phyloP scores from a whole-genome alignment of 2,113 vertebrate genomes.

The Dolichallabes microphthalmus region DNA sequence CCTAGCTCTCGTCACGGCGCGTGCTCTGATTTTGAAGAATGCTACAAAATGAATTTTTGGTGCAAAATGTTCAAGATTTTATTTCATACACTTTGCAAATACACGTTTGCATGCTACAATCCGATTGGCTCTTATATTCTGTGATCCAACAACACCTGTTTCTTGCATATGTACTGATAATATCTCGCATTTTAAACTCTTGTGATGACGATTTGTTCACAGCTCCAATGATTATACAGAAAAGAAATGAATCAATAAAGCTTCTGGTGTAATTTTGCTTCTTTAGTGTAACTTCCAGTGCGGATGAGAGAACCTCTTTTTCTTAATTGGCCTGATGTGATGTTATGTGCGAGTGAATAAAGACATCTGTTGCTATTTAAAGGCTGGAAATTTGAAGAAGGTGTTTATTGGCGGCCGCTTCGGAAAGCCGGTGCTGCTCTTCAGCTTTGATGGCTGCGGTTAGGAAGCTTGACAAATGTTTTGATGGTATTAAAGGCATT shows the following conservation, averaged over 20 bases:
- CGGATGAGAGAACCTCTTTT: slow-evolving; percentile 8
- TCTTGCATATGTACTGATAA: neutral
- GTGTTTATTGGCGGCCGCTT: slow-evolving; percentile 72
- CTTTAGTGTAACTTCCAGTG: neutral
- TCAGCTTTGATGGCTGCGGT: slow-evolving; percentile 64
- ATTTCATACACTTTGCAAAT: neutral
- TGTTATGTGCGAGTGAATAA: slow-evolving; percentile 32
- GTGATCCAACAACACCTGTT: neutral
- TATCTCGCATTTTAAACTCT: neutral
- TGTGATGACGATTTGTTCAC: neutral
- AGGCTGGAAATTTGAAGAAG: slow-evolving; percentile 64
- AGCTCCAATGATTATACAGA: neutral
- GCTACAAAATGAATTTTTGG: neutral
- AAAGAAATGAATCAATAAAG: neutral
- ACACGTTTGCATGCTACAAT: neutral
- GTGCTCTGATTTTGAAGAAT: neutral
- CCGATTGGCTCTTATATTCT: neutral
- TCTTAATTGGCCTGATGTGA: slow-evolving; percentile 52
- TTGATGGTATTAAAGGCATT: slow-evolving; percentile 2
- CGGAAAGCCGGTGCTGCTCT: slow-evolving; percentile 61
- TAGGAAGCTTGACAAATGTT: slow-evolving; percentile 41
- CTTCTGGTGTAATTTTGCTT: neutral
- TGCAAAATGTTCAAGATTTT: neutral
- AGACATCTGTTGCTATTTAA: slow-evolving; percentile 57
- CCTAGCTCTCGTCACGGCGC: neutral